A percentile compares a stretch with the other conserved stretches of the same genome.
phyloP scores from a whole-genome alignment of 1,140 invertebrate species.

The Drosophila teissieri region DNA sequence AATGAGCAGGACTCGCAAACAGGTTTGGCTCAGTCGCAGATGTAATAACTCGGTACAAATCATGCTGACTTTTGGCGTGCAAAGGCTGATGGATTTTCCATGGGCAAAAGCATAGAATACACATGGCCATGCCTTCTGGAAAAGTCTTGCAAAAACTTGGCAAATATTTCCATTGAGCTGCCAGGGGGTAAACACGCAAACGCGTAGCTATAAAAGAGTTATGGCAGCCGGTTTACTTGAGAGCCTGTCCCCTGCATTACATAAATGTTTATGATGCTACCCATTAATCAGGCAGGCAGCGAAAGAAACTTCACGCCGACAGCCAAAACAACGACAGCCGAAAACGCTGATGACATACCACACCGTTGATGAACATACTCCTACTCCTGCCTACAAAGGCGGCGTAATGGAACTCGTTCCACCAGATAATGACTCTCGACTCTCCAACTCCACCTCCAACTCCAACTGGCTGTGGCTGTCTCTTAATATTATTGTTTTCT shows the following conservation, averaged over 20 bases:
- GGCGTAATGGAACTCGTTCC: constrained; percentile 60
- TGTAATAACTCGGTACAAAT: background rate
- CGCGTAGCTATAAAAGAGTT: constrained; percentile 2
- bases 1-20: constrained; percentile 1
- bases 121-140: background rate
- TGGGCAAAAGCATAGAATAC: background rate
- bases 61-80: background rate
- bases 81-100: background rate
- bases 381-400: background rate
- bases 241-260: constrained; percentile 6
- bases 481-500: constrained; percentile 32
- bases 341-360: constrained; percentile 22
- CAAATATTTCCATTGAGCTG: background rate
- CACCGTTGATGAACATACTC: constrained; percentile 1
- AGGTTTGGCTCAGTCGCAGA: background rate
- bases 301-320: constrained; percentile 35
- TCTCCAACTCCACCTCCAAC: too few species aligned
- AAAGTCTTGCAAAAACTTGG: background rate
- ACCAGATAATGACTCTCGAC: constrained; percentile 62
- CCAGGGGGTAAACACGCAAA: background rate
- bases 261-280: constrained; percentile 17
- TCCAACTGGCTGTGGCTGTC: constrained; percentile 26
- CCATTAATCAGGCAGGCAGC: constrained; percentile 22
- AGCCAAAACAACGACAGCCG: constrained; percentile 22
- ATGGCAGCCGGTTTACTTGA: constrained; percentile 8